Evolutionary conservation across 2,797 vertebrate genomes (phyloP).

Genomic region (Martes flavigula): DNA sequence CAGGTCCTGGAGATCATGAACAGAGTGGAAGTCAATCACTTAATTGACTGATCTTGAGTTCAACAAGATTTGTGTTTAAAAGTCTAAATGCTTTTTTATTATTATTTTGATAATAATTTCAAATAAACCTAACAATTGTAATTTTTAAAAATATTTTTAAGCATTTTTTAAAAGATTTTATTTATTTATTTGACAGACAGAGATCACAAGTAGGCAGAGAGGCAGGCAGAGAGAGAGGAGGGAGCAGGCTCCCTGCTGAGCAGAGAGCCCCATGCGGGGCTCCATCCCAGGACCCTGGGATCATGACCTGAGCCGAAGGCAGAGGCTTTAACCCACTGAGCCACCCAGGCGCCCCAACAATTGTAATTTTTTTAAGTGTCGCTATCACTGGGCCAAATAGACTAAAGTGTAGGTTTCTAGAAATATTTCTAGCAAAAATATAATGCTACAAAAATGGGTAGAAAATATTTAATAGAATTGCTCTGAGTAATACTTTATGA

Average conservation of each 20-base stretch:
- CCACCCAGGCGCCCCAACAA: conserved; percentile 54
- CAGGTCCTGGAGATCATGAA: neutral
- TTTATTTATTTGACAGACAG: no score
- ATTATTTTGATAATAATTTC: conserved; percentile 82
- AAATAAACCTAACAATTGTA: conserved; percentile 84
- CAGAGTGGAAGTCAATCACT: neutral
- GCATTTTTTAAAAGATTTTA: no score
- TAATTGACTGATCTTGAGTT: conserved; percentile 81
- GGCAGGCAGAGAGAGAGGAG: no score
- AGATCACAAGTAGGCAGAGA: no score
- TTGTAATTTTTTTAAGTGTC: conserved; percentile 85
- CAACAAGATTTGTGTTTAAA: conserved; percentile 84
- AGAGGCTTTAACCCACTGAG: no score
- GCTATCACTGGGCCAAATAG: conserved; percentile 78
- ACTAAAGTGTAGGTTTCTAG: conserved; percentile 43
- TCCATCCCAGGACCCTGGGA: no score
- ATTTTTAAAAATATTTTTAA: conserved; percentile 71
- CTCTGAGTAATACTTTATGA: neutral
- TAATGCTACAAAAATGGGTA: neutral
- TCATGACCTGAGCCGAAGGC: no score
- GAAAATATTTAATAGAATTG: neutral
- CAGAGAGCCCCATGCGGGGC: no score
- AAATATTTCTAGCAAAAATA: neutral
- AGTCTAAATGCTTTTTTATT: conserved; percentile 80
- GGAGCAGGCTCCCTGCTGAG: no score